Percentiles rank a stretch among this genome's conserved stretches.
Conservation (phyloP, 2,888 invertebrate genomes). For the Amaurobius ferox region DNA sequence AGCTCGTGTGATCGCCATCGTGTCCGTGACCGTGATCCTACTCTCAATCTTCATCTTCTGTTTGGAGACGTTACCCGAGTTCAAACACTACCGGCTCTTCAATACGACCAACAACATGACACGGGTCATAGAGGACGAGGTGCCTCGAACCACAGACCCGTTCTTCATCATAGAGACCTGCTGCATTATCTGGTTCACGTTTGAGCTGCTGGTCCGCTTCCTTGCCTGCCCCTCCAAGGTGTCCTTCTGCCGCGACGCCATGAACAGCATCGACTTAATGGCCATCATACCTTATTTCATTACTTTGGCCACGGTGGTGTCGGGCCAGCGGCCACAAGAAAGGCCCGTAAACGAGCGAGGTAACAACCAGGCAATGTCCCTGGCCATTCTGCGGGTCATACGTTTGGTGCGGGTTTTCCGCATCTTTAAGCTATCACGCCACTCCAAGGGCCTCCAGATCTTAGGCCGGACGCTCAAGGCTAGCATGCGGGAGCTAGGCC, state of each 20-base stretch:
- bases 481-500: conserved; percentile 99
- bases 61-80: conserved; percentile 99
- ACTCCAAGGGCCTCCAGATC: conserved; percentile 99
- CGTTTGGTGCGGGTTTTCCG: conserved; percentile 99
- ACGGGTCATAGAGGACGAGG: conserved; percentile 91
- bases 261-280: conserved; percentile 99
- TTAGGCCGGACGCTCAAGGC: conserved; percentile 98
- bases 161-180: conserved; percentile 99
- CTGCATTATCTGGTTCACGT: conserved; percentile 98
- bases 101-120: conserved; percentile 76
- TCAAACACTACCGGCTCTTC: conserved; percentile 93
- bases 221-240: conserved; percentile 99
- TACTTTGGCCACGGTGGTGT: conserved; percentile 72
- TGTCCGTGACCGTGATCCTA: conserved; percentile 98
- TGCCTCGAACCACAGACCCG: conserved; percentile 98
- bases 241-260: conserved; percentile 99
- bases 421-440: conserved; percentile 99
- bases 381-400: conserved; percentile 98
- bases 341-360: conserved; percentile 80
- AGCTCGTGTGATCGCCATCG: conserved; percentile 98
- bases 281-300: conserved; percentile 99
- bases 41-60: conserved; percentile 99
- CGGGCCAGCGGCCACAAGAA: conserved; percentile 82
- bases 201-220: conserved; percentile 97
- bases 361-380: conserved; percentile 95